Conservation (phyloP, 2,797 vertebrate species). For the Antennarius maculatus region DNA sequence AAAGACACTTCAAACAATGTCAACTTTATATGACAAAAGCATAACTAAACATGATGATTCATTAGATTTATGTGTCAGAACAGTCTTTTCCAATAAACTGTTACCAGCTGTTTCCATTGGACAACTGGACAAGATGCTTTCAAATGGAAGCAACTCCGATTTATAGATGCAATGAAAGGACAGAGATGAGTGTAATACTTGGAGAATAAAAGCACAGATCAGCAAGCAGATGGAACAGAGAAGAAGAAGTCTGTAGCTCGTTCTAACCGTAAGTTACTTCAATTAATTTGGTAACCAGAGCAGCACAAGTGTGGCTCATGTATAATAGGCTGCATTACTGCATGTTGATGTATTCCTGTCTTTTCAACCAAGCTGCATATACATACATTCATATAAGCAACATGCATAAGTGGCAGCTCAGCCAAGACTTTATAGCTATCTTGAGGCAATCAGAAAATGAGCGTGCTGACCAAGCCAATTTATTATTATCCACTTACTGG, state of each 20-base stretch:
- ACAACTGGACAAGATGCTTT: neutral
- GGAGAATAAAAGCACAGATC: neutral
- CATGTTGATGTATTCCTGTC: conserved; percentile 29
- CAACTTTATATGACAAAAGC: no score
- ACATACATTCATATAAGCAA: conserved; percentile 24
- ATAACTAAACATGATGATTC: no score
- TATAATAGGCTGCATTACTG: neutral
- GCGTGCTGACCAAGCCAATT: conserved; percentile 57
- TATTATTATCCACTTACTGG: conserved; percentile 49
- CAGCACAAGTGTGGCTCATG: neutral
- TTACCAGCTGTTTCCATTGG: neutral
- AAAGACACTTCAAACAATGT: no score
- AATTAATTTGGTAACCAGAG: conserved; percentile 11
- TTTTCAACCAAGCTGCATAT: conserved; percentile 31
- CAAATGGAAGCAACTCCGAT: neutral
- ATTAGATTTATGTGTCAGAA: no score
- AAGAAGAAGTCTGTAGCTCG: neutral
- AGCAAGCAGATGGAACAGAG: neutral
- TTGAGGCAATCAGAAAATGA: conserved; percentile 46
- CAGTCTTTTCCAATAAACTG: no score
- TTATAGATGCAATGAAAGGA: neutral
- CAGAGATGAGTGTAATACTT: neutral
- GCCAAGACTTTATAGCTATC: conserved; percentile 50
- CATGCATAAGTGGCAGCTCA: conserved; percentile 32
- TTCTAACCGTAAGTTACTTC: conserved; percentile 3